These are phyloP conservation scores for Dermochelys coriacea DNA, from an alignment of 2,797 vertebrate genomes.

Conservation along the genomic window DNA sequence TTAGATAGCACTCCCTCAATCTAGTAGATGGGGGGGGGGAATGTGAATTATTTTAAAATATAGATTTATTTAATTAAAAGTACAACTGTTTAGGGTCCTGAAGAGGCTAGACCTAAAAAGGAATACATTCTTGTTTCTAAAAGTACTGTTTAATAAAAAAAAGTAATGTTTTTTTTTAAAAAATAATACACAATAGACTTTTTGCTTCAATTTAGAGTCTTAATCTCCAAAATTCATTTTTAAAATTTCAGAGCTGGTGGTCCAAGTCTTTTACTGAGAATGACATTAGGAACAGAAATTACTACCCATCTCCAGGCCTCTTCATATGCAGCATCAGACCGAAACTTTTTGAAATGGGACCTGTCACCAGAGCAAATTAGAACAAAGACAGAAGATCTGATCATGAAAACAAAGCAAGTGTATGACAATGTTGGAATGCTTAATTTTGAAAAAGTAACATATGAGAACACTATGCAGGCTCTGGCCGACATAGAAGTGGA, in stretches of 20 bases:
- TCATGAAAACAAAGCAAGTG: conserved; percentile 86
- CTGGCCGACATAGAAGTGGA: conserved; percentile 90
- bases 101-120: neutral
- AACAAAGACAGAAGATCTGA: conserved; percentile 85
- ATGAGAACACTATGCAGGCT: conserved; percentile 89
- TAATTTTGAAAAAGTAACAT: conserved; percentile 82
- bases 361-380: conserved; percentile 90
- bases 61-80: neutral
- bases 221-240: neutral
- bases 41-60: neutral
- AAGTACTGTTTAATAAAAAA: neutral
- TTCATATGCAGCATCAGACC: conserved; percentile 71
- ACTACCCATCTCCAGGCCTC: conserved; percentile 71
- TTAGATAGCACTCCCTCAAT: neutral
- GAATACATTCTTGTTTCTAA: neutral
- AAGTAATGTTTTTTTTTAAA: neutral
- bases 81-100: neutral
- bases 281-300: conserved; percentile 84
- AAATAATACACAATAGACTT: neutral
- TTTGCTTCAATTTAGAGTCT: neutral
- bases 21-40: neutral
- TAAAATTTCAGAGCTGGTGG: conserved; percentile 77
- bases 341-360: conserved; percentile 89
- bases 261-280: conserved; percentile 78
- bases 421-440: conserved; percentile 88